Conservation (phyloP, 1,140 invertebrate genomes). For the Whitmania pigra region DNA sequence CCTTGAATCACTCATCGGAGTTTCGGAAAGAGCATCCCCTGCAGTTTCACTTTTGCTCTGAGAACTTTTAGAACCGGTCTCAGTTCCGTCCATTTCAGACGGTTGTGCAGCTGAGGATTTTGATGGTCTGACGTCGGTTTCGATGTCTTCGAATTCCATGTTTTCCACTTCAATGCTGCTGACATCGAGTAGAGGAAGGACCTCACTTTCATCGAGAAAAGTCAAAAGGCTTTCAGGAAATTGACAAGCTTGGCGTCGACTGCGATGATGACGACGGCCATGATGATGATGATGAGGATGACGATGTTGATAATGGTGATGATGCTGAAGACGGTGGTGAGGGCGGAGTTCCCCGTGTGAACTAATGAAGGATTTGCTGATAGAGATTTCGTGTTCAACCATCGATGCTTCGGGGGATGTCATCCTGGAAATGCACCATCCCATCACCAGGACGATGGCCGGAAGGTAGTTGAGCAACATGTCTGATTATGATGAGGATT, state of each 20-base stretch:
- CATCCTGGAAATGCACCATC: no score
- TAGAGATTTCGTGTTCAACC: neutral
- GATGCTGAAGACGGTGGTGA: neutral
- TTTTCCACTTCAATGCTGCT: neutral
- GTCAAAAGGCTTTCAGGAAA: neutral
- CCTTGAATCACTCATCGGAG: no score
- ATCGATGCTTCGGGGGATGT: no score
- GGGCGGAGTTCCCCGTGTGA: neutral
- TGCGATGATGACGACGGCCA: conserved; percentile 2
- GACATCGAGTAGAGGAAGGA: neutral
- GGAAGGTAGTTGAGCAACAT: no score
- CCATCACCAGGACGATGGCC: no score
- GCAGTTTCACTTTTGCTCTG: no score
- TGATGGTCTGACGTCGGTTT: neutral
- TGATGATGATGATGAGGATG: neutral
- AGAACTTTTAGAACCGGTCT: no score
- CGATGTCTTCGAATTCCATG: neutral
- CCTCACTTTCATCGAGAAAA: no score
- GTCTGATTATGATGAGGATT: no score
- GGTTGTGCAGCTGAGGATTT: neutral
- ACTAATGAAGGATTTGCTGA: neutral
- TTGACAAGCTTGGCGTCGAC: neutral
- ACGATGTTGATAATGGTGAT: neutral
- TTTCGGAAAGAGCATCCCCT: no score
- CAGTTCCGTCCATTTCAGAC: no score